phyloP scores from a whole-genome alignment of 2,888 invertebrate species.

The Leptura quadrifasciata region DNA sequence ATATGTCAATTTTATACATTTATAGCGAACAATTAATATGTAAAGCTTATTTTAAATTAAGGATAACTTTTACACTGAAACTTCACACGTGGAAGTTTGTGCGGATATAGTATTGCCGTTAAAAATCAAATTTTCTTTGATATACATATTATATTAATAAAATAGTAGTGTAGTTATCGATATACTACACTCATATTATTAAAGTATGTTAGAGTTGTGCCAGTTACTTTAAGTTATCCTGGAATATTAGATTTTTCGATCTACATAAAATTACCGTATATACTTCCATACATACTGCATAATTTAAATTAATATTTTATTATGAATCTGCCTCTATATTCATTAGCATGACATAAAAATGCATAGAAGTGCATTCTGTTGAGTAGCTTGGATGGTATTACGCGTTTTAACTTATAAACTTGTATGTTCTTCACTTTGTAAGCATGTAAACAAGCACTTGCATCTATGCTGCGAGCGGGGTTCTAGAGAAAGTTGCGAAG shows the following conservation, averaged over 20 bases:
- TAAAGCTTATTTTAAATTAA: too few relatives aligned
- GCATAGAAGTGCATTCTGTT: conserved; percentile 8
- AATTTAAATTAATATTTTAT: conserved; percentile 15
- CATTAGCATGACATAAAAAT: conserved; percentile 25
- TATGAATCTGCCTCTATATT: conserved; percentile 1
- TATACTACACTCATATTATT: background rate
- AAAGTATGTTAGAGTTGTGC: background rate
- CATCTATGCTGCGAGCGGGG: background rate
- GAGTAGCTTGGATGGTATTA: background rate
- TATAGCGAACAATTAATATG: too few relatives aligned
- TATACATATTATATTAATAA: background rate
- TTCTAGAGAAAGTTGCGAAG: background rate
- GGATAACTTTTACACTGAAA: too few relatives aligned
- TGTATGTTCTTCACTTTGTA: background rate
- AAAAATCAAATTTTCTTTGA: background rate
- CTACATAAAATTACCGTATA: conserved; percentile 52
- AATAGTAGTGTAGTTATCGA: background rate
- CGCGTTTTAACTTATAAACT: conserved; percentile 9
- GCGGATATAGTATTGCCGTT: too few relatives aligned
- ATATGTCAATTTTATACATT: too few relatives aligned
- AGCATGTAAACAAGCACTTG: conserved; percentile 15
- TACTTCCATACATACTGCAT: conserved; percentile 11
- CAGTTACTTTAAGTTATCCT: background rate
- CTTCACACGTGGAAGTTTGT: too few relatives aligned
- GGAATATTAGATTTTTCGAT: conserved; percentile 49